A percentile compares a stretch with the other conserved stretches of the same genome.
Evolutionary conservation across 1,140 invertebrate species (phyloP).

Genomic region (Meloidogyne chitwoodi): DNA sequence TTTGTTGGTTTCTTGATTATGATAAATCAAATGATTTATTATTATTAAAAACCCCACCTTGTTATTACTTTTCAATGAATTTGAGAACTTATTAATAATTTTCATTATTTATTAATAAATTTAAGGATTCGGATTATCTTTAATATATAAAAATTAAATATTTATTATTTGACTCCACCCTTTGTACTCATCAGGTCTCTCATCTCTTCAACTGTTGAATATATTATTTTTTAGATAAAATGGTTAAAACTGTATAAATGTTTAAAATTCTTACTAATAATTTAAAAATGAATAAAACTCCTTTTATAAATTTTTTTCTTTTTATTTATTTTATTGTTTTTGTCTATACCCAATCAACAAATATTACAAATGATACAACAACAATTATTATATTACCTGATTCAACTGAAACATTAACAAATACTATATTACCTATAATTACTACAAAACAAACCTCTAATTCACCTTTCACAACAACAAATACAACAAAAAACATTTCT

Average conservation of each 20-base stretch:
- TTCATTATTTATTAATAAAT: too few species aligned
- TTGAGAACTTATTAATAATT: too few species aligned
- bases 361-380: neutral
- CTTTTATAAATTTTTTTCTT: neutral
- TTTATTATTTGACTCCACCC: too few species aligned
- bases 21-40: too few species aligned
- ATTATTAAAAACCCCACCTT: too few species aligned
- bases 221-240: too few species aligned
- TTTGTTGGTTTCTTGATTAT: too few species aligned
- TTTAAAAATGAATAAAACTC: neutral
- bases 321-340: neutral
- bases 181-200: neutral
- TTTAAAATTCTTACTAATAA: neutral
- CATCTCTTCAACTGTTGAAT: too few species aligned
- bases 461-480: neutral
- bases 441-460: neutral
- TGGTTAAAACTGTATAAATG: too few species aligned
- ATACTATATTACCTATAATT: neutral
- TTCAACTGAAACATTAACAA: neutral
- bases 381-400: neutral
- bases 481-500: neutral
- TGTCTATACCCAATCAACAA: neutral
- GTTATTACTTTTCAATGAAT: too few species aligned
- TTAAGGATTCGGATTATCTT: too few species aligned
- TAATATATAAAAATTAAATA: too few species aligned